Evolutionary conservation across 1,140 invertebrate species (phyloP), one percentile per base, ranked within the genome.

Genomic region (Halyomorpha halys): DNA sequence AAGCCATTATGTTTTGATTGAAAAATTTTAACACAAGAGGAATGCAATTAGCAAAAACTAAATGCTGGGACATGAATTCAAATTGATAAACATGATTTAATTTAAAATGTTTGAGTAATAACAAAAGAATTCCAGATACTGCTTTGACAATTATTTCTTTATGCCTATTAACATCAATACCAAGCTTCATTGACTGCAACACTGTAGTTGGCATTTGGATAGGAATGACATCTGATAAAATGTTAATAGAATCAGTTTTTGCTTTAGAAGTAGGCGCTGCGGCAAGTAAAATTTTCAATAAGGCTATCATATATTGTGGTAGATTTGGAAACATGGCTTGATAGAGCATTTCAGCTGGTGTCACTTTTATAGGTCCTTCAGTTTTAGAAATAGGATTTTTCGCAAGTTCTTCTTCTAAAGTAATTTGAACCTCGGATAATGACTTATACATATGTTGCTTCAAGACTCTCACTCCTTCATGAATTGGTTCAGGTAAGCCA

Each of bases 1-100:
- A 98, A 45, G 89, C 86, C 70, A 92, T 83, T 66, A 99, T 97
- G 72, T 98, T 97, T 75, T 99, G 97, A 79, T 99, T 99, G 72
- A 99, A 94, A 80, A 99, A 99, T 74, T 99, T 99, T 15, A 99
- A 79, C 23, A 99, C 91, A 21, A 99, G 77, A 8, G 97, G 97
- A 74, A 99, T 97, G 74, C 97, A 99, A 76, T 99, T 99, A 63
- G 97, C 96, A 81, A 99, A 98, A 15, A 99, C 95, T 61, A 99
- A 79, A 78, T 99, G 96, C 75, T 99, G 96, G 3, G 93, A 94
- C 85, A 98, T 95, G 73, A 97, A 98, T 77, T 99, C 97, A 80
- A 98, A 99, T 77, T 98, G 93, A 76, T 98, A 99, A 15, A 98
- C 82, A 76, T 99, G 97, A 79, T 98, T 99, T n/a, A 98, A 79